Conservation (phyloP, 64 coral and sea anemone species). For the Cladopsammia gracilis region DNA sequence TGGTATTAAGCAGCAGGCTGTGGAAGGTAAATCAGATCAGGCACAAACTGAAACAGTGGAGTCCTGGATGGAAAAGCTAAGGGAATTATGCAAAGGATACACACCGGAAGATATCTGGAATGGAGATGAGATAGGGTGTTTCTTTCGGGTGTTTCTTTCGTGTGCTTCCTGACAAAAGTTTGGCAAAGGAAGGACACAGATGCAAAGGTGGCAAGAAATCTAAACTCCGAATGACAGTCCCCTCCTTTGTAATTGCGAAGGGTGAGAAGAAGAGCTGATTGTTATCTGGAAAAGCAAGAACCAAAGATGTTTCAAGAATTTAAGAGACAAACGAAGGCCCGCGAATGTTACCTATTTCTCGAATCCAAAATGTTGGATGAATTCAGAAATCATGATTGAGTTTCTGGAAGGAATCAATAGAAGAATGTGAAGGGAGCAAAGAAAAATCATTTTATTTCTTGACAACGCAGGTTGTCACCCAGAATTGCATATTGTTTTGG, state of each 20-base stretch:
- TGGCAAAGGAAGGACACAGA: conserved; percentile 63
- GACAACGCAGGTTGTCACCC: conserved; percentile 58
- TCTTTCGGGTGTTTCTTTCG: conserved; percentile 65
- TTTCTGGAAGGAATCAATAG: neutral
- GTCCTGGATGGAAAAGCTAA: conserved; percentile 45
- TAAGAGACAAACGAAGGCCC: conserved; percentile 41
- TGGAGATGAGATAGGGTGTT: conserved; percentile 22
- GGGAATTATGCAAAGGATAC: conserved; percentile 50
- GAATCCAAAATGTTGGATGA: conserved; percentile 56
- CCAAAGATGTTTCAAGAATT: conserved; percentile 67
- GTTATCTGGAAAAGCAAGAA: conserved; percentile 71
- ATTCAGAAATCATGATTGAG: conserved; percentile 57
- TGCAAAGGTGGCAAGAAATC: conserved; percentile 75
- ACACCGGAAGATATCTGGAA: conserved; percentile 61
- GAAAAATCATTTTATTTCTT: conserved; percentile 38
- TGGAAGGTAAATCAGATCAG: conserved; percentile 41
- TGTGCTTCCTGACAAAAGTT: conserved; percentile 60
- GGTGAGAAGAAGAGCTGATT: conserved; percentile 52
- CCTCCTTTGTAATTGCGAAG: conserved; percentile 64
- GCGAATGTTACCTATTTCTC: conserved; percentile 44
- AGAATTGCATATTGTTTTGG: too few relatives aligned
- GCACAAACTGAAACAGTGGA: conserved; percentile 53
- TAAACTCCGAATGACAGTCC: conserved; percentile 61
- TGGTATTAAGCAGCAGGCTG: conserved; percentile 40
- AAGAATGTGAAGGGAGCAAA: conserved; percentile 13